Conservation (phyloP, 2,888 invertebrate species). For the Nymphalis polychloros region DNA sequence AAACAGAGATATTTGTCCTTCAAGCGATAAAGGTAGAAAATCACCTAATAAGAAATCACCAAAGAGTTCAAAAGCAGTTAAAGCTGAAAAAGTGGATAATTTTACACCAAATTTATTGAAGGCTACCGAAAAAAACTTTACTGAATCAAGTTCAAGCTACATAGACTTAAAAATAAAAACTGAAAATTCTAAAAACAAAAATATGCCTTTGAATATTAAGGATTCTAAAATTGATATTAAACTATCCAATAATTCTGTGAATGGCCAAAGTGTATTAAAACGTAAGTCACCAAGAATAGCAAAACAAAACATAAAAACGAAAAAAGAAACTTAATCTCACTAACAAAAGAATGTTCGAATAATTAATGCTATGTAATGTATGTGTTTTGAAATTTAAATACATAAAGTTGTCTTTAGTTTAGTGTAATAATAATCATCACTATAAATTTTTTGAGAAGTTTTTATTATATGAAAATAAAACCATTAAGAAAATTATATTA, state of each 20-base stretch:
- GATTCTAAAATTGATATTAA: not conserved
- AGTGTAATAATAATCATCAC: too few relatives aligned
- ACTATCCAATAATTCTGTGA: not conserved
- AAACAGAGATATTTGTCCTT: conserved; percentile 91
- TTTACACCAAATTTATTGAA: conserved; percentile 23
- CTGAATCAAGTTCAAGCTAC: conserved; percentile 10
- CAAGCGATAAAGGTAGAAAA: conserved; percentile 66
- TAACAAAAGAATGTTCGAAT: conserved; percentile 21
- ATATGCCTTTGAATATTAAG: not conserved
- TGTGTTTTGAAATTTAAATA: too few relatives aligned
- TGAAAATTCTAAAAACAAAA: not conserved
- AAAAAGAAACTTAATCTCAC: conserved; percentile 9
- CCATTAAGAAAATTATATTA: not conserved
- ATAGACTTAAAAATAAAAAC: conserved; percentile 13
- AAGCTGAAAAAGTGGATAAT: conserved; percentile 36
- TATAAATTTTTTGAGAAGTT: too few relatives aligned
- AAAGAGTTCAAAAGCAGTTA: conserved; percentile 40
- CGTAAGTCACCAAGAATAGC: conserved; percentile 39
- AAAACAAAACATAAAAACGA: conserved; percentile 19
- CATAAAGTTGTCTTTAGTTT: too few relatives aligned
- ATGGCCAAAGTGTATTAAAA: conserved; percentile 45
- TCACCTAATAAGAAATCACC: conserved; percentile 60
- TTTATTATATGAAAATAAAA: conserved; percentile 14
- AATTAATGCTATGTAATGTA: not conserved
- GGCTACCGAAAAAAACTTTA: conserved; percentile 18